Evolutionary conservation across 2,888 invertebrate genomes (phyloP).

Genomic region (Erannis defoliaria): DNA sequence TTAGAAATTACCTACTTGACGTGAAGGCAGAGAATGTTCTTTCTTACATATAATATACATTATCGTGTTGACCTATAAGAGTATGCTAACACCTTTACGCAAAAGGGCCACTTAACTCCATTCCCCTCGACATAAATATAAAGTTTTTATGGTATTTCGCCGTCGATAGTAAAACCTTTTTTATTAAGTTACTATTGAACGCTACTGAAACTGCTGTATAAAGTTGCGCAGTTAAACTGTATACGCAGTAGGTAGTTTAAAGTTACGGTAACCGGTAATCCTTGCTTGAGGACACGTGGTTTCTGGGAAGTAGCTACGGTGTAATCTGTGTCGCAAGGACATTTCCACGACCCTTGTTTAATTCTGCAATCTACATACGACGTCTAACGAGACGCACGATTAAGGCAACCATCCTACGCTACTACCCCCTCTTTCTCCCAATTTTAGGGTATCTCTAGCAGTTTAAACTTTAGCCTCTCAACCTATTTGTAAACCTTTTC

Average conservation of each 20-base stretch:
- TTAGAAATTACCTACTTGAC: background rate
- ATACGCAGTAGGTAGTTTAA: constrained; percentile 33
- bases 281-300: constrained; percentile 30
- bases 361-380: constrained; percentile 37
- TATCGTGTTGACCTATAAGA: constrained; percentile 28
- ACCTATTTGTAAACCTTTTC: no score
- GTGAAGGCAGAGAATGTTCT: background rate
- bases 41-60: constrained; percentile 16
- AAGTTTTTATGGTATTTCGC: constrained; percentile 38
- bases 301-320: constrained; percentile 5
- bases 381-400: constrained; percentile 30
- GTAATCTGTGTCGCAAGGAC: constrained; percentile 23
- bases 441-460: constrained; percentile 11
- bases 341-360: constrained; percentile 36
- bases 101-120: constrained; percentile 38
- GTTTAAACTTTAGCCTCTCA: background rate
- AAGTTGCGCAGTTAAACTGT: constrained; percentile 37
- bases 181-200: constrained; percentile 40
- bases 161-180: constrained; percentile 40
- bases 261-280: constrained; percentile 28
- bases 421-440: constrained; percentile 4
- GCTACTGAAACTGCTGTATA: constrained; percentile 34
- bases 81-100: constrained; percentile 37
- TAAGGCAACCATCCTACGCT: constrained; percentile 24
- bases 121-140: constrained; percentile 39